Evolutionary conservation across 2,888 invertebrate species (phyloP).

Genomic region (Ditylenchus weischeri): DNA sequence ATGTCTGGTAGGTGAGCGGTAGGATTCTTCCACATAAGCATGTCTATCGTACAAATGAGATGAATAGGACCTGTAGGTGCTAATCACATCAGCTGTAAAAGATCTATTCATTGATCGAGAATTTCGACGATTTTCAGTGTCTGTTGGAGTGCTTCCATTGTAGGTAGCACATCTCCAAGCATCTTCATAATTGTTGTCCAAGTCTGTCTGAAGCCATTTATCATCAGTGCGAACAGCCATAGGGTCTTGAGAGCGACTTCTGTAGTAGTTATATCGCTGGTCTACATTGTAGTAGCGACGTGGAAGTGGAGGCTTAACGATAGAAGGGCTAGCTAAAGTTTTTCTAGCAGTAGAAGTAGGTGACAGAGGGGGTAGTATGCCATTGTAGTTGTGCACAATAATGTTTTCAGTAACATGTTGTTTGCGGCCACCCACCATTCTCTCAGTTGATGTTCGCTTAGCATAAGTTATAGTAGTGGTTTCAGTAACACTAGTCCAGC

Average conservation of each 20-base stretch:
- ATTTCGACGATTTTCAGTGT: constrained; percentile 11
- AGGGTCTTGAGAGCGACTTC: constrained; percentile 40
- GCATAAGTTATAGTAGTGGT: constrained; percentile 51
- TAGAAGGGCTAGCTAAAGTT: too few species aligned
- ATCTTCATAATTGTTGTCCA: constrained; percentile 13
- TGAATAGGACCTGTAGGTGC: constrained; percentile 35
- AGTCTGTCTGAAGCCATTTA: constrained; percentile 35
- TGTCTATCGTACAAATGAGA: constrained; percentile 37
- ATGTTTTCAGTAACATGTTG: constrained; percentile 37
- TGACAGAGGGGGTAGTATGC: not conserved
- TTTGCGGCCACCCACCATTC: constrained; percentile 23
- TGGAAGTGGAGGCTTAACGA: too few species aligned
- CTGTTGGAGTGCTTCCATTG: not conserved
- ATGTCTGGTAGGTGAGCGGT: constrained; percentile 4
- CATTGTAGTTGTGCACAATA: constrained; percentile 10
- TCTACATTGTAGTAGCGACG: constrained; percentile 25
- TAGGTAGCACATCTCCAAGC: not conserved
- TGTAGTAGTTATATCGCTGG: constrained; percentile 31
- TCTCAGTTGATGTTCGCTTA: constrained; percentile 36
- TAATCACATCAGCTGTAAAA: constrained; percentile 13
- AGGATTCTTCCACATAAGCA: constrained; percentile 26
- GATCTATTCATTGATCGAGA: constrained; percentile 13
- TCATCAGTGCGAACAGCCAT: constrained; percentile 23
- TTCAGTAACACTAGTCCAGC: constrained; percentile 53
- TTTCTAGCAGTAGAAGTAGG: not conserved